A percentile compares a stretch with the other conserved stretches of the same genome.
These are phyloP conservation scores for Platerodrilus igneus DNA, from an alignment of 2,888 invertebrate genomes.

Conservation along the genomic window DNA sequence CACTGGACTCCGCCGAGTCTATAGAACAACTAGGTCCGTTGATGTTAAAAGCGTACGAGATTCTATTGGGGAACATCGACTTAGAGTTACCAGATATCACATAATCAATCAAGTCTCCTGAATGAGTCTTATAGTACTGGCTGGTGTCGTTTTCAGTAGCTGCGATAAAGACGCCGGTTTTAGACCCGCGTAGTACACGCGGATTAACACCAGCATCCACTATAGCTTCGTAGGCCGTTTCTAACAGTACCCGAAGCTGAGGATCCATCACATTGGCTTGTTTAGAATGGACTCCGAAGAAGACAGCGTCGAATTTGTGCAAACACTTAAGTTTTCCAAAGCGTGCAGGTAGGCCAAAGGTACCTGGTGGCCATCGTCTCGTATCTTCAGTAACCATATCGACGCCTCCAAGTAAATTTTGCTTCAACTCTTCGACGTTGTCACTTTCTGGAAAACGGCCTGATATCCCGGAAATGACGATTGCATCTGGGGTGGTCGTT, in stretches of 20 bases:
- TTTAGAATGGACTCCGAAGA: slow-evolving; percentile 88
- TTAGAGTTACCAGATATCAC: slow-evolving; percentile 89
- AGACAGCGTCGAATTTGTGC: slow-evolving; percentile 77
- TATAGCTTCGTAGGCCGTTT: slow-evolving; percentile 87
- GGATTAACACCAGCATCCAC: slow-evolving; percentile 88
- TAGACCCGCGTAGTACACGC: slow-evolving; percentile 73
- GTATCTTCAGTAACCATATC: slow-evolving; percentile 93
- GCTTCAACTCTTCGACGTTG: slow-evolving; percentile 87
- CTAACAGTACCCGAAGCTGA: slow-evolving; percentile 70
- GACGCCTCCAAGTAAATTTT: slow-evolving; percentile 82
- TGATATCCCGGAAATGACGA: slow-evolving; percentile 80
- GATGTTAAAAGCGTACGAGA: slow-evolving; percentile 94
- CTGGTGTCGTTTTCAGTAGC: slow-evolving; percentile 88
- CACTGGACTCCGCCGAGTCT: slow-evolving; percentile 97
- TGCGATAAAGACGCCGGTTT: slow-evolving; percentile 93
- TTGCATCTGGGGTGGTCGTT: slow-evolving; percentile 55
- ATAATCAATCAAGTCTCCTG: slow-evolving; percentile 85
- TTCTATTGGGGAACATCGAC: slow-evolving; percentile 95
- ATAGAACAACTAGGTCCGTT: slow-evolving; percentile 92
- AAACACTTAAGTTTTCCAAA: slow-evolving; percentile 80
- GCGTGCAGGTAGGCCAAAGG: slow-evolving; percentile 74
- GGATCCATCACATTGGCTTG: slow-evolving; percentile 92
- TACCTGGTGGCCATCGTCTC: slow-evolving; percentile 79
- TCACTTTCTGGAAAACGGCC: slow-evolving; percentile 88
- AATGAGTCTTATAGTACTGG: slow-evolving; percentile 79